Percentiles rank a stretch among this genome's conserved stretches.
These are phyloP conservation scores for Nesospiza acunhae DNA, from an alignment of 2,113 vertebrate species.

Conservation along the genomic window DNA sequence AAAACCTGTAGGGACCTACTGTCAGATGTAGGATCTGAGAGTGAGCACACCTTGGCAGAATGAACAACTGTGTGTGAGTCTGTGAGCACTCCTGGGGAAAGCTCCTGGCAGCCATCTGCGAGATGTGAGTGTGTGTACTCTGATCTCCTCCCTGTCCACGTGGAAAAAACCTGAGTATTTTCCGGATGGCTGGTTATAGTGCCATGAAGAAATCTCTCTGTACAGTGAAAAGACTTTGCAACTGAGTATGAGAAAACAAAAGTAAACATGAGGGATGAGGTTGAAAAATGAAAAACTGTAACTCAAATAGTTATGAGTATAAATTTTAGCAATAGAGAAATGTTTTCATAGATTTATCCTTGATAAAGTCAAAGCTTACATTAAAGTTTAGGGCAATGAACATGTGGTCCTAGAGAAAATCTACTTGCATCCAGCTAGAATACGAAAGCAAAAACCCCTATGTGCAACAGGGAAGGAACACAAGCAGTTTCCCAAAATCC, in stretches of 20 bases:
- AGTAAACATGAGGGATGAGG: not conserved
- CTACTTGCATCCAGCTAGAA: not conserved
- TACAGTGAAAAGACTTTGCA: not conserved
- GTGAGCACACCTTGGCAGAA: not conserved
- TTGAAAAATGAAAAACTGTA: not conserved
- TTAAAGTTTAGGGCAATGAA: not conserved
- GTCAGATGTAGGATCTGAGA: not conserved
- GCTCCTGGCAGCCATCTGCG: not conserved
- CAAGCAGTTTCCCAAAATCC: not conserved
- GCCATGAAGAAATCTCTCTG: not conserved
- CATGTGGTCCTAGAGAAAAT: not conserved
- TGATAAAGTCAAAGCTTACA: not conserved
- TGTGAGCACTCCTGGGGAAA: not conserved
- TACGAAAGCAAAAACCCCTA: not conserved
- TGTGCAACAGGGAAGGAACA: not conserved
- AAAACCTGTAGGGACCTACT: not conserved
- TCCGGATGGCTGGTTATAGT: not conserved
- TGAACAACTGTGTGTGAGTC: not conserved
- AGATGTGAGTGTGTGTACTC: fast-evolving
- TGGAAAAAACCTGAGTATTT: not conserved
- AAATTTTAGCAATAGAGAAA: not conserved
- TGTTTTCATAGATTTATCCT: not conserved
- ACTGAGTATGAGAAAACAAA: not conserved
- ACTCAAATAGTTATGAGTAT: not conserved
- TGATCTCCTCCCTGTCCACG: not conserved